Conservation (phyloP, 2,888 invertebrate genomes). For the Eupithecia tripunctaria region DNA sequence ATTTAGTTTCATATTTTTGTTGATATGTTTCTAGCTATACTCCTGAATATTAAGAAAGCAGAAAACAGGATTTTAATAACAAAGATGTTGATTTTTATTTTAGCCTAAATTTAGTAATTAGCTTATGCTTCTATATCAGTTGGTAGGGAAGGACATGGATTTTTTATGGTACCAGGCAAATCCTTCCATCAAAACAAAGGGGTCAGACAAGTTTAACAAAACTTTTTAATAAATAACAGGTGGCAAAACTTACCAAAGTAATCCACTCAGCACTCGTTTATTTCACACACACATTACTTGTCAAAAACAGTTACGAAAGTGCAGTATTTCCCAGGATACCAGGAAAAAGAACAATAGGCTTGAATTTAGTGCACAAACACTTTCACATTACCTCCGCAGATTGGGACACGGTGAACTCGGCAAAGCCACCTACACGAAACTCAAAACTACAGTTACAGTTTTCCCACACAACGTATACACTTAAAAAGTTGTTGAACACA, state of each 20-base stretch:
- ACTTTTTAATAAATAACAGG: slow-evolving; percentile 11
- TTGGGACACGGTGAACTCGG: slow-evolving; percentile 67
- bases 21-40: not conserved
- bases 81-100: not conserved
- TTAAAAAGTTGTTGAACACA: slow-evolving; percentile 45
- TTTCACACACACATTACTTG: slow-evolving; percentile 54
- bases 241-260: slow-evolving; percentile 51
- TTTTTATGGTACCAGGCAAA: not conserved
- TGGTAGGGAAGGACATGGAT: not conserved
- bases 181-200: not conserved
- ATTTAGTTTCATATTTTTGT: not conserved
- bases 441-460: slow-evolving; percentile 72
- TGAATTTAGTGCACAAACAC: slow-evolving; percentile 82
- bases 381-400: slow-evolving; percentile 72
- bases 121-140: not conserved
- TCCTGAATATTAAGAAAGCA: not conserved
- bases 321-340: slow-evolving; percentile 72
- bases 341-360: slow-evolving; percentile 82
- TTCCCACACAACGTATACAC: slow-evolving; percentile 50
- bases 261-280: slow-evolving; percentile 23
- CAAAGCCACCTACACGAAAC: slow-evolving; percentile 80
- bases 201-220: slow-evolving; percentile 6
- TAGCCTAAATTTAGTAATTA: not conserved
- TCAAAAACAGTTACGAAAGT: slow-evolving; percentile 62
- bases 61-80: not conserved